Evolutionary conservation across 2,888 invertebrate species (phyloP), one percentile per base, ranked within the genome.

Genomic region (Trissonchulus sp.): DNA sequence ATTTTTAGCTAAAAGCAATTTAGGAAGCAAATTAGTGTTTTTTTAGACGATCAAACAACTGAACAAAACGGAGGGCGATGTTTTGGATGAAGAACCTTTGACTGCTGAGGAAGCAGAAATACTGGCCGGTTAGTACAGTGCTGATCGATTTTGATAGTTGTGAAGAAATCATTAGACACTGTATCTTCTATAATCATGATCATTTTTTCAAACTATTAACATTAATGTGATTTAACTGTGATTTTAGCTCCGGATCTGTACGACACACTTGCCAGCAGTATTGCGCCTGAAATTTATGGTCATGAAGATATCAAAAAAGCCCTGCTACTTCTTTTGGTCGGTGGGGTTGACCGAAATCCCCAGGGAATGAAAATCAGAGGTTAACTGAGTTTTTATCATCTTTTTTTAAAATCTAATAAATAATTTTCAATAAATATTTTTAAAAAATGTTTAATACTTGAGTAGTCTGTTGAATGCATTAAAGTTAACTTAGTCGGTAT

Each of bases 201-300:
- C n/a, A n/a, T n/a, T n/a, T n/a, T n/a, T n/a, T n/a, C n/a, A n/a
- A n/a, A n/a, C n/a, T n/a, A n/a, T n/a, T n/a, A n/a, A n/a, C n/a
- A n/a, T n/a, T n/a, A n/a, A n/a, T n/a, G n/a, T n/a, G n/a, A n/a
- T n/a, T n/a, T n/a, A n/a, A n/a, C n/a, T n/a, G n/a, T n/a, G n/a
- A n/a, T 68, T 76, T 37, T 73, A 0, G 91, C 92, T 81, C 92
- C 93, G 76, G 93, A 97, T 84, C 91, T 97, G 84, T 99, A 99
- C 85, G 90, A 92, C 36, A 91, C 93, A 81, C 88, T 99, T 84
- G 95, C 99, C 0, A 88, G 89, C 76, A 95, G 94, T 77, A 90
- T 99, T 79, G 98, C 99, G 1, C 99, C 99, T 0, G 99, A 99
- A 89, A 99, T 99, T 83, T 99, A 94, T 84, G 99, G 99, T 0